Evolutionary conservation across 2,113 vertebrate species (phyloP), one percentile per base, ranked within the genome.

Genomic region (Anthoscopus minutus): DNA sequence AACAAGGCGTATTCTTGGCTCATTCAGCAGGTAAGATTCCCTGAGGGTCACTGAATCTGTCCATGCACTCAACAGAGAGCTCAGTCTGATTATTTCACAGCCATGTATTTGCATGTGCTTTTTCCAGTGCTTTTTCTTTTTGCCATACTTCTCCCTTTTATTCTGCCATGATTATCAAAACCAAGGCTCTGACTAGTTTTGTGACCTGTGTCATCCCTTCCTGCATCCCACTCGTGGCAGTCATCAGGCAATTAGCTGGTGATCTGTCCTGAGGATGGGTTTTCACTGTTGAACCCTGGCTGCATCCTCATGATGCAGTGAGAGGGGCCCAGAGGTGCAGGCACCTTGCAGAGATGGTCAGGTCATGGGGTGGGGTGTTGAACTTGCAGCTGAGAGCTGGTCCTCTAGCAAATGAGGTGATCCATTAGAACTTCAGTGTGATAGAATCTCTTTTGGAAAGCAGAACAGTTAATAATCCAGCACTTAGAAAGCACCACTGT

Each of bases 361-460:
- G 19, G 30, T 78, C 58, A 17, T 57, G 30, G 54, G 13, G 12
- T 12, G 4, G 20, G 40, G 11, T 17, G 10, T 47, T 8, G 9
- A 24, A 21, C 15, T 82, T 1, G 1, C 69, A 61, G 31, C 72
- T 73, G 53, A 33, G 44, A 89, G 27, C 47, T 86, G 42, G 45
- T 78, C 15, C 61, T 44, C 25, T 30, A 42, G 30, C 33, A 92
- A 53, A 69, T 33, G 60, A 51, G n/a, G 51, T 69, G 60, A 85
- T 88, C 89, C 74, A 86, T 89, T 92, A 89, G 89, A 95, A 54
- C 77, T 82, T 85, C 60, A 72, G 19, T 30, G 35, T 86, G 61
- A 84, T 79, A 83, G 77, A 83, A 84, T 92, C 28, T 27, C 78
- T 90, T 93, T 71, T 61, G 86, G 90, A 95, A 95, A 81, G 64